phyloP scores from a whole-genome alignment of 2,113 vertebrate genomes.

The Triplophysa siluroides region DNA sequence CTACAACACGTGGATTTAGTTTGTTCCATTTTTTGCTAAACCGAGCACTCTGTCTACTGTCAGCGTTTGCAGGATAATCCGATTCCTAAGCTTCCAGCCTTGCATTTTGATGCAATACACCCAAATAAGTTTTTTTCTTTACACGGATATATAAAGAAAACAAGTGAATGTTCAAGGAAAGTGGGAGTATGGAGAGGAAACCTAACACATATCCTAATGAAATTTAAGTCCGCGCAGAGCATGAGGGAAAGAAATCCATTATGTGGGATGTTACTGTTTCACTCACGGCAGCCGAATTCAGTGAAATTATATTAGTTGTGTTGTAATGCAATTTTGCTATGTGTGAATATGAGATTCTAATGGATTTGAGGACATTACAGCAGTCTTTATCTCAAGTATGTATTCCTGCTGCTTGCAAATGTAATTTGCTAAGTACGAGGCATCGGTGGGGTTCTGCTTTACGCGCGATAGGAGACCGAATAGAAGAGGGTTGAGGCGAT shows the following conservation, averaged over 20 bases:
- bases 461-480: slow-evolving; percentile 57
- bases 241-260: slow-evolving; percentile 73
- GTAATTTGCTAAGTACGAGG: slow-evolving; percentile 75
- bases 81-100: background rate
- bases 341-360: slow-evolving; percentile 83
- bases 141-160: background rate
- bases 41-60: background rate
- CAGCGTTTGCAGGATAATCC: background rate
- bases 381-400: slow-evolving; percentile 78
- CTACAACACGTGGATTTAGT: background rate
- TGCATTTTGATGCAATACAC: slow-evolving; percentile 4
- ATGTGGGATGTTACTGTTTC: slow-evolving; percentile 76
- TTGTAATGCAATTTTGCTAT: slow-evolving; percentile 77
- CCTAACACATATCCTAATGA: slow-evolving; percentile 54
- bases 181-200: background rate
- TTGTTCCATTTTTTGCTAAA: background rate
- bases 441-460: slow-evolving; percentile 63
- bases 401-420: slow-evolving; percentile 77
- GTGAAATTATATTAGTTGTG: slow-evolving; percentile 76
- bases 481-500: slow-evolving; percentile 60
- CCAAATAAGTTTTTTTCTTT: slow-evolving; percentile 11
- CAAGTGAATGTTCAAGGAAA: slow-evolving; percentile 11
- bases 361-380: slow-evolving; percentile 79
- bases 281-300: slow-evolving; percentile 63
- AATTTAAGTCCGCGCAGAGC: slow-evolving; percentile 60